Percentiles rank a stretch among this genome's conserved stretches.
Evolutionary conservation across 2,797 vertebrate species (phyloP).

Genomic region (Macroramphosus scolopax): DNA sequence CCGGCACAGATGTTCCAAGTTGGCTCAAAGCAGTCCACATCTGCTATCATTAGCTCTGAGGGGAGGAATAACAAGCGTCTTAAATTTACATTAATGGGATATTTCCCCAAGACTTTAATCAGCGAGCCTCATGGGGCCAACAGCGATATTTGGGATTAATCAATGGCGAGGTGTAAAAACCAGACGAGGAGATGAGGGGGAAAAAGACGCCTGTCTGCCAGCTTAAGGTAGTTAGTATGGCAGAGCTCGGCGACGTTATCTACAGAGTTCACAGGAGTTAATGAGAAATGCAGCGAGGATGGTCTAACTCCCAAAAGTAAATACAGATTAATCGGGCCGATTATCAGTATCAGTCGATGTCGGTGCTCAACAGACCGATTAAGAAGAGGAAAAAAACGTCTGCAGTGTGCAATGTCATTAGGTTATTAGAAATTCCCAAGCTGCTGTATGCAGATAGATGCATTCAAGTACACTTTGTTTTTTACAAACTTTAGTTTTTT

Average conservation of each 20-base stretch:
- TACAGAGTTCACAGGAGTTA: conserved; percentile 46
- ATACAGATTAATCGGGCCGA: not conserved
- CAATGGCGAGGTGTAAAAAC: conserved; percentile 45
- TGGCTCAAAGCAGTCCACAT: conserved; percentile 61
- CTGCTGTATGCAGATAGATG: no score
- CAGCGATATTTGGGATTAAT: conserved; percentile 37
- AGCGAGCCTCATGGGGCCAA: conserved; percentile 36
- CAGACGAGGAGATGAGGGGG: conserved; percentile 17
- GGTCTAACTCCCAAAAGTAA: conserved; percentile 40
- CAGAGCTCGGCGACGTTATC: conserved; percentile 29
- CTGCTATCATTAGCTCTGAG: conserved; percentile 61
- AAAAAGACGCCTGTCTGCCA: conserved; percentile 3
- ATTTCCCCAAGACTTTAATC: conserved; percentile 54
- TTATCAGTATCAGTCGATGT: no score
- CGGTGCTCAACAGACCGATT: no score
- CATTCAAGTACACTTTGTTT: no score
- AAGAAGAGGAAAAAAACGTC: no score
- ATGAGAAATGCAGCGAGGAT: conserved; percentile 43
- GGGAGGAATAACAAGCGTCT: conserved; percentile 53
- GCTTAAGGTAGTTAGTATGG: conserved; percentile 16
- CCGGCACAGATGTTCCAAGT: conserved; percentile 65
- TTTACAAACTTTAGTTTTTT: no score
- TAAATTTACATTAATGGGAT: conserved; percentile 49
- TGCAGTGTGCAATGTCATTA: no score
- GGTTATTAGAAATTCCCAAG: no score